Conservation (phyloP, 2,113 vertebrate species). For the Sprattus sprattus region DNA sequence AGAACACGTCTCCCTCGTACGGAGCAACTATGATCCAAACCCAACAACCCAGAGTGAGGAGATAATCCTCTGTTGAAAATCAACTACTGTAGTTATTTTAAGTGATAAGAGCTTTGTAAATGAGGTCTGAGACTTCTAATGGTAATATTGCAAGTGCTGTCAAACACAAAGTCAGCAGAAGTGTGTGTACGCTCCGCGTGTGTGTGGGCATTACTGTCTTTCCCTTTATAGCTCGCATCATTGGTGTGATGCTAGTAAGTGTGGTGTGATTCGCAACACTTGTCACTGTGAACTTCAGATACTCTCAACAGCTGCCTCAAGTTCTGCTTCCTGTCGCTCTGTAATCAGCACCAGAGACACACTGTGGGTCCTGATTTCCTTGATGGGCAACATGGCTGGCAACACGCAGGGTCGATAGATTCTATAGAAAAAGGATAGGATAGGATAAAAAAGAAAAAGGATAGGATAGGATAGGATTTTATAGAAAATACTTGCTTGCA, state of each 20-base stretch:
- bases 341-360: neutral
- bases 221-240: neutral
- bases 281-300: neutral
- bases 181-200: neutral
- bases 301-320: neutral
- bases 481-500: too few species aligned
- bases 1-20: neutral
- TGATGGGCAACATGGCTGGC: too few species aligned
- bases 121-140: neutral
- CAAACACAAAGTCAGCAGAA: neutral
- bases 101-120: neutral
- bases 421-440: too few species aligned
- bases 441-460: too few species aligned
- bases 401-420: too few species aligned
- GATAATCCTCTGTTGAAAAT: neutral
- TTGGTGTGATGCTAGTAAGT: slow-evolving; percentile 1
- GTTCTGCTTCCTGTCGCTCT: neutral
- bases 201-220: neutral
- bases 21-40: neutral
- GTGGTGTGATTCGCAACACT: neutral
- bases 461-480: too few species aligned
- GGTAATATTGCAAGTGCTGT: neutral
- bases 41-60: neutral
- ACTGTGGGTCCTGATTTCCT: neutral
- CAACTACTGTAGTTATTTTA: neutral